Evolutionary conservation across 23 tunicate species (phyloP).

Genomic region (Halocynthia roretzi): DNA sequence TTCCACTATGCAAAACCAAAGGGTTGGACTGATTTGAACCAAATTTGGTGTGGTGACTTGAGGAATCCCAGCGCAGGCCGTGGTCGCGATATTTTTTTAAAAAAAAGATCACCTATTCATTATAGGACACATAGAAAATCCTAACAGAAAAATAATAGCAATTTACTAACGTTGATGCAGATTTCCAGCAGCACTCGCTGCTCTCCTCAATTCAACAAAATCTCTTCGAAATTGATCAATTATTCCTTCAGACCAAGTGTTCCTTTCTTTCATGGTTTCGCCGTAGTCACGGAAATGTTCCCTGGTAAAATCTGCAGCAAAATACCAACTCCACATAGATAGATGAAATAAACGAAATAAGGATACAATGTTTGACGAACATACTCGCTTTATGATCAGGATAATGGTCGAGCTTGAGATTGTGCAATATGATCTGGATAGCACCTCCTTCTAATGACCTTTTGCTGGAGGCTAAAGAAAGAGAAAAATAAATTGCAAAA

Average conservation of each 20-base stretch:
- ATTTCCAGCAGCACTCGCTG: conserved; percentile 47
- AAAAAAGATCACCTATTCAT: too few species aligned
- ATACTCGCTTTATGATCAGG: conserved; percentile 82
- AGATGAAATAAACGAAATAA: neutral
- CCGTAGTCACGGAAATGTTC: conserved; percentile 56
- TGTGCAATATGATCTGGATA: conserved; percentile 41
- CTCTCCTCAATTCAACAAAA: conserved; percentile 62
- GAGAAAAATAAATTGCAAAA: neutral
- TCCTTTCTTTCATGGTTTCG: conserved; percentile 40
- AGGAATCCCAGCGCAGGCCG: too few species aligned
- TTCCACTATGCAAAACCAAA: too few species aligned
- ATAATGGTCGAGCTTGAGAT: conserved; percentile 72
- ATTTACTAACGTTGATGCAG: conserved; percentile 9
- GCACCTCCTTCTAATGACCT: conserved; percentile 74
- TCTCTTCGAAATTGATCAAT: conserved; percentile 65
- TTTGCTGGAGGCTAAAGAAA: conserved; percentile 35
- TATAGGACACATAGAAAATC: too few species aligned
- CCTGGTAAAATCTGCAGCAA: conserved; percentile 23
- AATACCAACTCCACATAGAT: neutral
- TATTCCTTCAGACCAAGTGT: conserved; percentile 85
- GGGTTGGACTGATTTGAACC: too few species aligned
- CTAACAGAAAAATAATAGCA: neutral
- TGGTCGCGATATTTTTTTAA: too few species aligned
- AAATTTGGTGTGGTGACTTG: too few species aligned
- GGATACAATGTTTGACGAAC: neutral